phyloP scores from a whole-genome alignment of 2,797 vertebrate genomes.

The Petrocephalus sullivani region DNA sequence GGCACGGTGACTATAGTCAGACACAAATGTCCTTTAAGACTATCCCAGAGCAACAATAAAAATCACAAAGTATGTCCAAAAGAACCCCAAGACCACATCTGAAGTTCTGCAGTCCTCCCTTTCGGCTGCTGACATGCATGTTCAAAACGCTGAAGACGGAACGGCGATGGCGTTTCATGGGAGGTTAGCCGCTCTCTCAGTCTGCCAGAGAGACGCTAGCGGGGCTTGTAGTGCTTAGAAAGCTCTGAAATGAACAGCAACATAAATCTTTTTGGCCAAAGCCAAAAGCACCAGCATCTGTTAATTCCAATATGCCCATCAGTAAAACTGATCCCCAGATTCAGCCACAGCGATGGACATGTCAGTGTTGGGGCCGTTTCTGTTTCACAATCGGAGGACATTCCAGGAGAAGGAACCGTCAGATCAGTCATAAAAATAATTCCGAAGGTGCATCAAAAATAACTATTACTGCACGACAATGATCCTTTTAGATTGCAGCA shows the following conservation, averaged over 20 bases:
- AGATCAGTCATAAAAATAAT: not conserved
- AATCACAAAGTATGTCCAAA: not conserved
- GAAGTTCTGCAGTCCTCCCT: not conserved
- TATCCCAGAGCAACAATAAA: not conserved
- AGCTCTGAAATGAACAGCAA: not conserved
- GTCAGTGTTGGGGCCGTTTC: not conserved
- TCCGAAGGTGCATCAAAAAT: no score
- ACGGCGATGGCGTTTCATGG: not conserved
- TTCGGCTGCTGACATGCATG: not conserved
- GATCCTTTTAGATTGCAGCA: not conserved
- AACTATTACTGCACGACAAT: not conserved
- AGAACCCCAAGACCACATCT: not conserved
- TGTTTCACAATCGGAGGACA: not conserved
- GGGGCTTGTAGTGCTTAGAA: not conserved
- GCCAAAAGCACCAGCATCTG: not conserved
- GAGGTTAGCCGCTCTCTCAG: not conserved
- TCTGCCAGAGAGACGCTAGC: not conserved
- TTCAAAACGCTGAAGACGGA: not conserved
- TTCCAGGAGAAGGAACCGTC: not conserved
- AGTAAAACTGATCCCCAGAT: not conserved
- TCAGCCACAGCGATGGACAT: not conserved
- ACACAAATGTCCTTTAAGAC: not conserved
- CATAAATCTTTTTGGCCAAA: not conserved
- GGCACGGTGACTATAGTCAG: not conserved
- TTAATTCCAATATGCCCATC: not conserved